Base-by-base conservation (phyloP, 2,797 vertebrate species). In the Amniataba percoides region DNA sequence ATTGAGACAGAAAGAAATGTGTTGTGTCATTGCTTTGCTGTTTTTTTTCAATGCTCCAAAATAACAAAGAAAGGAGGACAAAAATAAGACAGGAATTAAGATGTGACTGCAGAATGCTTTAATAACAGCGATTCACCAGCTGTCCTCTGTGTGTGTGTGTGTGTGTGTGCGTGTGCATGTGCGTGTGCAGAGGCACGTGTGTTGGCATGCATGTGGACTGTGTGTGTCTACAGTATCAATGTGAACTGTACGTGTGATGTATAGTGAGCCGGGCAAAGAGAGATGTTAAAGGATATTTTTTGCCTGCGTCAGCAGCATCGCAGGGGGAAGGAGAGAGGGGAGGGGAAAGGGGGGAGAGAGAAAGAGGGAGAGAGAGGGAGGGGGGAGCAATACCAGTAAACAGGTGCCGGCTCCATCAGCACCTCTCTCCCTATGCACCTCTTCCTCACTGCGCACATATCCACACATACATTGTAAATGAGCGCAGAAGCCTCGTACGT, bases 251-350 rank as follows among this genome's bases (percentile, higher is more conserved):
- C 25, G 74, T 89, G 82, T 91, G 86, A 91, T 91, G 86, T 88
- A 89, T 85, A 87, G 90, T 81, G 87, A 92, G 89, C 74, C 53
- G 80, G 55, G 78, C 69, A 83, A 89, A 92, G 87, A 90, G 87
- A 92, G 90, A 90, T 91, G 89, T 93, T 90, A 89, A 88, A 86
- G 90, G 90, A 89, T 91, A 71, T 78, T 92, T 92, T 95, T 91
- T 95, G 92, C 90, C 94, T 94, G 94, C 90, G 91, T 95, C 95
- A 95, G 95, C 95, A 96, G 92, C 93, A 93, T 91, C 91, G 93
- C 93, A 93, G 95, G 92, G 94, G 74, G 91, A 82, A 78, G 83
- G 76, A 73, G 60, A 88, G 87, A 72, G 85, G 84, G 74, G 91
- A 82, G 91, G 18, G 85, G 64, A 55, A 79, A 68, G 60, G 63